A percentile compares a stretch with the other conserved stretches of the same genome.
Evolutionary conservation across 2,113 vertebrate species (phyloP).

Genomic region (Marcusenius ussheri): DNA sequence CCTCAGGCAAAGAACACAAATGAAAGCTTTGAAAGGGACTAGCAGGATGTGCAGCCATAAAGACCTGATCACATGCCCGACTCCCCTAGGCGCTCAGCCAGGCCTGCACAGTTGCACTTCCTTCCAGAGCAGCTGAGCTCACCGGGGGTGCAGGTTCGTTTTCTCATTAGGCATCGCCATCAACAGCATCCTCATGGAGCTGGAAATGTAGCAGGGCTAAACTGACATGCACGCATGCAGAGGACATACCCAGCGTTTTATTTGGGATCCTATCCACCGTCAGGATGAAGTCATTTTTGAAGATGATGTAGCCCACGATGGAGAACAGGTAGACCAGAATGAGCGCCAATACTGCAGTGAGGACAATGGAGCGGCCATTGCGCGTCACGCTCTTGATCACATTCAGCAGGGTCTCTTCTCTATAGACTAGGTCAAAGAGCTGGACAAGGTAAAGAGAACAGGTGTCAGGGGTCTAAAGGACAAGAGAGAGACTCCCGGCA

Average conservation of each 20-base stretch:
- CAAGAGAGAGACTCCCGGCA: neutral
- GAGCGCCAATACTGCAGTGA: conserved; percentile 89
- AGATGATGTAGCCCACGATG: conserved; percentile 96
- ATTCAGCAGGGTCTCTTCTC: conserved; percentile 93
- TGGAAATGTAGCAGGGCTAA: neutral
- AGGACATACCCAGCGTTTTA: conserved; percentile 65
- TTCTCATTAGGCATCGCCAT: neutral
- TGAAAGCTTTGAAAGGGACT: neutral
- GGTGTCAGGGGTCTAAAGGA: neutral
- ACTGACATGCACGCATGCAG: neutral
- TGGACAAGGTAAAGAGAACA: conserved; percentile 41
- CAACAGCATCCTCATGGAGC: neutral
- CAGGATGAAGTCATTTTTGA: conserved; percentile 96
- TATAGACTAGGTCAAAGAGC: conserved; percentile 95
- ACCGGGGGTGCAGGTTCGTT: neutral
- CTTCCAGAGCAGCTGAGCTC: conserved; percentile 2
- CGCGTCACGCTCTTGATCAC: conserved; percentile 98
- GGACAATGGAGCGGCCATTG: conserved; percentile 92
- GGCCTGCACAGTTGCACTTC: neutral
- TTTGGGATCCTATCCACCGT: conserved; percentile 92
- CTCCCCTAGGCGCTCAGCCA: neutral
- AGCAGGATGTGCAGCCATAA: neutral
- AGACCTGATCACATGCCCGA: neutral
- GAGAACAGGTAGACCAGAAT: conserved; percentile 99
- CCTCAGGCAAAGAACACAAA: neutral